These are phyloP conservation scores for Arnoldichthys spilopterus DNA, from an alignment of 2,797 vertebrate species.

Conservation along the genomic window DNA sequence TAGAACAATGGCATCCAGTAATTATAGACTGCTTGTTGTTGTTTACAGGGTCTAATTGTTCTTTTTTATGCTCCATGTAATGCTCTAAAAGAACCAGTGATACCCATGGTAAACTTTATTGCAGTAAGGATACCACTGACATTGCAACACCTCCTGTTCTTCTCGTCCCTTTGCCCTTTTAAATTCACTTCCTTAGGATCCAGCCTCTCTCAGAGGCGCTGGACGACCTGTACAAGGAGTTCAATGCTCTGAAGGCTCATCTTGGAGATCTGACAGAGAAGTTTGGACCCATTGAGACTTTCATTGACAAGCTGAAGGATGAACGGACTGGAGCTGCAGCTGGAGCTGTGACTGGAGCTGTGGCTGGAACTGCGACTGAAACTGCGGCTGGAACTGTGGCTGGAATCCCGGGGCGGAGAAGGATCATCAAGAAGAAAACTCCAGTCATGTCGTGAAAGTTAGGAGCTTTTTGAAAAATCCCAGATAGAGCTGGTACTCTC, in stretches of 20 bases:
- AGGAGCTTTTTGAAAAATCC: not conserved
- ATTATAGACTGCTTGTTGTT: not conserved
- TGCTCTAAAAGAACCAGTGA: too few relatives aligned
- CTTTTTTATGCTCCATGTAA: too few relatives aligned
- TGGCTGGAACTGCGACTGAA: not conserved
- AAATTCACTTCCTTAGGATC: constrained; percentile 67
- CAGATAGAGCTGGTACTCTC: constrained; percentile 52
- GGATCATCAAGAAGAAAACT: constrained; percentile 68
- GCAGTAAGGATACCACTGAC: too few relatives aligned
- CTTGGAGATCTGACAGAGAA: constrained; percentile 79
- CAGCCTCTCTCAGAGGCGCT: constrained; percentile 79
- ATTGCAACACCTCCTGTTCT: too few relatives aligned
- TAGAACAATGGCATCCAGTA: too few relatives aligned
- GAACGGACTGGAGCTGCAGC: constrained; percentile 8
- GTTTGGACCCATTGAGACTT: constrained; percentile 75
- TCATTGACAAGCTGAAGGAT: constrained; percentile 77
- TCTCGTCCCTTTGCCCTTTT: too few relatives aligned
- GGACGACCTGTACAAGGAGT: constrained; percentile 82
- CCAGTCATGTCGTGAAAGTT: constrained; percentile 50
- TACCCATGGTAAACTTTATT: too few relatives aligned
- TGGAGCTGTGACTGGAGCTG: not conserved
- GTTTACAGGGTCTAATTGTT: not conserved
- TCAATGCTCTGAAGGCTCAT: constrained; percentile 79
- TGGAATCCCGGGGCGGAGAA: constrained; percentile 57
- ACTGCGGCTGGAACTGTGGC: not conserved